A percentile compares a stretch with the other conserved stretches of the same genome.
These are phyloP conservation scores for Bombus confusus DNA, from an alignment of 1,140 invertebrate species.

Conservation along the genomic window DNA sequence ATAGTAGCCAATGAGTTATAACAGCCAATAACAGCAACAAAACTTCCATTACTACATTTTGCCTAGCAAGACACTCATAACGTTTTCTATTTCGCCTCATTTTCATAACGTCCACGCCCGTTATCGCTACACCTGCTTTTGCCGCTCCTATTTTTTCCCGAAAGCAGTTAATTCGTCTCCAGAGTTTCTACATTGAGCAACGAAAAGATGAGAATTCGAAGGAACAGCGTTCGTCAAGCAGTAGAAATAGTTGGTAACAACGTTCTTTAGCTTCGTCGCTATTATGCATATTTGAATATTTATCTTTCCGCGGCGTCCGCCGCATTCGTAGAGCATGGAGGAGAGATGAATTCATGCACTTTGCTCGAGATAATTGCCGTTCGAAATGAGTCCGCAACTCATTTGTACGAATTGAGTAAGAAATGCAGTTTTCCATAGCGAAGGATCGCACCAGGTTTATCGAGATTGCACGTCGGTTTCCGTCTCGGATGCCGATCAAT, in stretches of 20 bases:
- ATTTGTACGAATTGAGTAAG: conserved; percentile 56
- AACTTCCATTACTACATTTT: background rate
- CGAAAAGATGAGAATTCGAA: background rate
- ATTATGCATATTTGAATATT: conserved; percentile 66
- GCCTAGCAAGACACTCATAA: background rate
- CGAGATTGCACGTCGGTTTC: conserved; percentile 33
- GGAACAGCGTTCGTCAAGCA: background rate
- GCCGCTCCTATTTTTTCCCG: background rate
- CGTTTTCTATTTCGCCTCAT: background rate
- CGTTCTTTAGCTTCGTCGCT: background rate
- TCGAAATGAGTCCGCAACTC: conserved; percentile 47
- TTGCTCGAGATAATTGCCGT: conserved; percentile 58
- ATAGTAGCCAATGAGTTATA: too few species aligned
- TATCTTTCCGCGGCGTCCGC: conserved; percentile 50
- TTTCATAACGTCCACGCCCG: background rate
- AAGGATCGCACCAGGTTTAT: conserved; percentile 30
- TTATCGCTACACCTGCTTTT: background rate
- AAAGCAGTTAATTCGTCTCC: background rate
- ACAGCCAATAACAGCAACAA: too few species aligned
- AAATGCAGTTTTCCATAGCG: conserved; percentile 37
- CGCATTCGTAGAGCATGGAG: conserved; percentile 55
- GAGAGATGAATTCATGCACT: conserved; percentile 63
- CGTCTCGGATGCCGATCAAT: background rate
- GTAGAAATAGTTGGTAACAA: background rate
- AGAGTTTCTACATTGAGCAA: background rate